Evolutionary conservation across 2,888 invertebrate species (phyloP).

Genomic region (Odontothrips loti): DNA sequence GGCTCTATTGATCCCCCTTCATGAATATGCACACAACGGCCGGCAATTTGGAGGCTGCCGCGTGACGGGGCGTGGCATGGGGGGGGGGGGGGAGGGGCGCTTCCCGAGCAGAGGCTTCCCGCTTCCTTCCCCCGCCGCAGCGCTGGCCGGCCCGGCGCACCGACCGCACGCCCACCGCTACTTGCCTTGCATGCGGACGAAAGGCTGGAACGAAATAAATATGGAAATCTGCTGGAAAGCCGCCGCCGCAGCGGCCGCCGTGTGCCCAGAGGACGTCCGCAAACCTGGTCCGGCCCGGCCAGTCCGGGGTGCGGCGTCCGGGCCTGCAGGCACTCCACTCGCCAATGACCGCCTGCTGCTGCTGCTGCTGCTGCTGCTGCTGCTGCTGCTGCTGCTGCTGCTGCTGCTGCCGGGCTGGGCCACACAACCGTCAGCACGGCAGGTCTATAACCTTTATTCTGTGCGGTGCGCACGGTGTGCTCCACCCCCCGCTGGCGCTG

Average conservation of each 20-base stretch:
- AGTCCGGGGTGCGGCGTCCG: too few relatives aligned
- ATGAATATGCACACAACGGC: slow-evolving; percentile 18
- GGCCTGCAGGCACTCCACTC: too few relatives aligned
- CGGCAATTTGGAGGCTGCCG: slow-evolving; percentile 23
- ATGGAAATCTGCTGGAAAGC: not conserved
- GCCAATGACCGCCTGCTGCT: too few relatives aligned
- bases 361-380: too few relatives aligned
- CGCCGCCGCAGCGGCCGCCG: not conserved
- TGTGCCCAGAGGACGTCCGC: too few relatives aligned
- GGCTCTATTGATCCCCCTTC: slow-evolving; percentile 16
- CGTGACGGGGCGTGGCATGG: not conserved
- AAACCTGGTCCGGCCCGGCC: too few relatives aligned
- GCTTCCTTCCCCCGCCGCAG: not conserved
- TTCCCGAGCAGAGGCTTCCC: not conserved
- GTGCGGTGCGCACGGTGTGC: too few relatives aligned
- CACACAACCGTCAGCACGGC: too few relatives aligned
- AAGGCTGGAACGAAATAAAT: not conserved
- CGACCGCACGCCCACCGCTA: not conserved
- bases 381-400: too few relatives aligned
- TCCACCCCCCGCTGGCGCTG: too few relatives aligned
- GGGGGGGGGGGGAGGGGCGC: not conserved
- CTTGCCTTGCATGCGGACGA: not conserved
- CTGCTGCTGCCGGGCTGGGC: too few relatives aligned
- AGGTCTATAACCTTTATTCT: too few relatives aligned
- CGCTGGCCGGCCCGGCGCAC: not conserved